Evolutionary conservation across 2,888 invertebrate genomes (phyloP), one percentile per base, ranked within the genome.

Genomic region (Tetanocera ferruginea): DNA sequence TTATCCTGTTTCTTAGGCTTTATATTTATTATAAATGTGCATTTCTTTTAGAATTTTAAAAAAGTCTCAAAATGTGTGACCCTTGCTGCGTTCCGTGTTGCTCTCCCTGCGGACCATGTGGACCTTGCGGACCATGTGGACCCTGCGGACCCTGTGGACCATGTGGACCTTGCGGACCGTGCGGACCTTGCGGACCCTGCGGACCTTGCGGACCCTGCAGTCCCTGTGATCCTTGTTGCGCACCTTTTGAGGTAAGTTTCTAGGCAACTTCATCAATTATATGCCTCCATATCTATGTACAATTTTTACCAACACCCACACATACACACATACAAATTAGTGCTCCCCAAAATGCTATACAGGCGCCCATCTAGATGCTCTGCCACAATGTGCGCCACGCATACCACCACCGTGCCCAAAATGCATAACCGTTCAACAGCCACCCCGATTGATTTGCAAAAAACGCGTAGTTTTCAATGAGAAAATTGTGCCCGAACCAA

Each of bases 381-480:
- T 88, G 69, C 88, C 89, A 14, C 89, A 89, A 80, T 87, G 88
- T 80, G 86, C 86, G 2, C 86, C 87, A 66, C 85, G 86, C 72
- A 84, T 86, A 37, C 86, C 87, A 72, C 87, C 87, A 31, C 87
- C 87, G 5, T 79, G 84, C 51, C 87, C 88, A n/a, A 87, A 87
- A 82, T 85, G 86, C 79, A 86, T 89, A 31, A 88, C 88, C 19
- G 85, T 89, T 14, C 89, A 89, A 72, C 88, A 88, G 71, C 88
- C 88, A 5, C 88, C 89, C 0, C 86, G 87, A 6, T 79, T 88
- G 4, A 85, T 89, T 49, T 86, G 86, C 79, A 87, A 87, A 82
- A 89, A 89, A 80, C 86, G 87, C 8, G 87, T 89, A n/a, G 86
- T 89, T 5, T 87, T 86, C 77, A 87, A 87, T 49, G 87, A 87